phyloP scores from a whole-genome alignment of 2,888 invertebrate genomes.

The Hanleya hanleyi region DNA sequence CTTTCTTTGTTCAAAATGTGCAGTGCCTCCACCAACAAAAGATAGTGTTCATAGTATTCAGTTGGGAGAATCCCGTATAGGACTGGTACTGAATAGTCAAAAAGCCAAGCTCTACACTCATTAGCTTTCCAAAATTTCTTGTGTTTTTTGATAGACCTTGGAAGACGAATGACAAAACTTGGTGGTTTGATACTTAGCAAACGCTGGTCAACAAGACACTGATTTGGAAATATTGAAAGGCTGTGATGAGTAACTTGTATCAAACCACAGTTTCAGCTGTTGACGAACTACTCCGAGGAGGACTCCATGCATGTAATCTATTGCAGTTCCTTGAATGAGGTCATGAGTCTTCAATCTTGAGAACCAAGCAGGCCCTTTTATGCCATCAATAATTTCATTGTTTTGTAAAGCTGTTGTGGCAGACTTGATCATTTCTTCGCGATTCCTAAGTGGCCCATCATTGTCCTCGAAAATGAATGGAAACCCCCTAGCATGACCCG shows the following conservation, averaged over 20 bases:
- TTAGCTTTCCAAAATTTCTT: slow-evolving; percentile 34
- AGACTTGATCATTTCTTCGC: neutral
- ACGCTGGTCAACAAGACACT: neutral
- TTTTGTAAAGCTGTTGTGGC: neutral
- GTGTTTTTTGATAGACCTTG: slow-evolving; percentile 30
- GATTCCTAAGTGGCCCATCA: slow-evolving; percentile 14
- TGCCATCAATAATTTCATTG: neutral
- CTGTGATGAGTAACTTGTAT: slow-evolving; percentile 2
- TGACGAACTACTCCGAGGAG: slow-evolving; percentile 34
- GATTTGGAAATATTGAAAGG: slow-evolving; percentile 20
- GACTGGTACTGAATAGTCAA: slow-evolving; percentile 31
- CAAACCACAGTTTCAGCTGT: slow-evolving; percentile 33
- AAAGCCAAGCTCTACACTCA: slow-evolving; percentile 35
- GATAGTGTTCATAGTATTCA: slow-evolving; percentile 26
- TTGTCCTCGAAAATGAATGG: slow-evolving; percentile 16
- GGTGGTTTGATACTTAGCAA: slow-evolving; percentile 29
- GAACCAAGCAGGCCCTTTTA: slow-evolving; percentile 25
- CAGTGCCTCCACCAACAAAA: slow-evolving; percentile 31
- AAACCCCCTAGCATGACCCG: slow-evolving; percentile 28
- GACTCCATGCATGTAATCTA: slow-evolving; percentile 42
- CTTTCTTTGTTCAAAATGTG: slow-evolving; percentile 21
- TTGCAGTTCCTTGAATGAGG: slow-evolving; percentile 17
- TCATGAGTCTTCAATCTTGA: neutral
- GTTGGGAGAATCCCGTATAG: slow-evolving; percentile 26
- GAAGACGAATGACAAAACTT: slow-evolving; percentile 25